These are phyloP conservation scores for Myathropa florea DNA, from an alignment of 2,888 invertebrate genomes.

Conservation along the genomic window DNA sequence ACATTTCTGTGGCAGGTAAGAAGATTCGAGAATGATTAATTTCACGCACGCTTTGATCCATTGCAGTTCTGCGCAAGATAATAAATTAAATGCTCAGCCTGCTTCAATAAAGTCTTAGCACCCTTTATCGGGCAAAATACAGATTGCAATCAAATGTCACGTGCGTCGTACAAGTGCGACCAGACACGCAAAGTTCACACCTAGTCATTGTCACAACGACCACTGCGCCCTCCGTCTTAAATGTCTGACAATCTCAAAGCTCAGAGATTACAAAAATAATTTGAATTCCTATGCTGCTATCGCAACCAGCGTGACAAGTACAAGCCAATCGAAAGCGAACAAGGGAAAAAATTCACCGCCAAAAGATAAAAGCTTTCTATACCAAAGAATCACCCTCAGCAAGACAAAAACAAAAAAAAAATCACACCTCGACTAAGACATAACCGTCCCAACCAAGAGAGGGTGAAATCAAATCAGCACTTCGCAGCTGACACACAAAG, in stretches of 20 bases:
- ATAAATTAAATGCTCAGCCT: too few relatives aligned
- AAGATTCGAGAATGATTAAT: too few relatives aligned
- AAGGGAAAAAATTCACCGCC: conserved; percentile 5
- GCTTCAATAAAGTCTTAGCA: too few relatives aligned
- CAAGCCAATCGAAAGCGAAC: conserved; percentile 2
- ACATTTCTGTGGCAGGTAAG: too few relatives aligned
- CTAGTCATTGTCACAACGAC: background rate
- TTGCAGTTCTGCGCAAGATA: too few relatives aligned
- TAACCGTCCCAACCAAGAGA: conserved; percentile 2
- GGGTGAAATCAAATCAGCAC: conserved; percentile 19
- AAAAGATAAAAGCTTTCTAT: conserved; percentile 53
- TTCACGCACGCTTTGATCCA: too few relatives aligned
- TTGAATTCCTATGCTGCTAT: conserved; percentile 14
- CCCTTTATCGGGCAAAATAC: too few relatives aligned
- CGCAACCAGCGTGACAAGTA: background rate
- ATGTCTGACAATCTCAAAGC: conserved; percentile 6
- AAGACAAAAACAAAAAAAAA: conserved; percentile 7
- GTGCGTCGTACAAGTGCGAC: too few relatives aligned
- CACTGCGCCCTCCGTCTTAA: background rate
- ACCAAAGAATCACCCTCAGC: conserved; percentile 16
- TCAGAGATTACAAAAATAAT: conserved; percentile 11
- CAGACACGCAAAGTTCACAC: too few relatives aligned
- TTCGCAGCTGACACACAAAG: conserved; percentile 12
- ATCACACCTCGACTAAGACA: conserved; percentile 27
- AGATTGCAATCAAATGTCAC: too few relatives aligned